phyloP scores from a whole-genome alignment of 1,140 invertebrate species.

The Dendrolimus punctatus region DNA sequence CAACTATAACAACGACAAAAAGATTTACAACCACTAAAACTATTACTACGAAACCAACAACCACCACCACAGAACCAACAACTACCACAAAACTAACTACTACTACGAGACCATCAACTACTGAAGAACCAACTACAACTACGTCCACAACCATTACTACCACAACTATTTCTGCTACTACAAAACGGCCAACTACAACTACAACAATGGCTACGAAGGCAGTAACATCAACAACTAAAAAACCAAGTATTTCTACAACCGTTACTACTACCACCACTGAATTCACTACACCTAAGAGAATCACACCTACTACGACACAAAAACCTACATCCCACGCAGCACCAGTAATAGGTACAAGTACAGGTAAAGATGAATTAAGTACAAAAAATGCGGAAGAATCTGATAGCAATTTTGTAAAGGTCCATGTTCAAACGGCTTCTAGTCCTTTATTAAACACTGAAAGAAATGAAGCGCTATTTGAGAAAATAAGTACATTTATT shows the following conservation, averaged over 20 bases:
- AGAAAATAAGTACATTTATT: conserved; percentile 33
- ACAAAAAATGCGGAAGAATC: no score
- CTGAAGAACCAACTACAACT: conserved; percentile 24
- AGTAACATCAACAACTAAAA: conserved; percentile 15
- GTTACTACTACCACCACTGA: conserved; percentile 22
- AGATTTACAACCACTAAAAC: conserved; percentile 26
- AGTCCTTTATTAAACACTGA: conserved; percentile 10
- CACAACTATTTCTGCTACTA: conserved; percentile 17
- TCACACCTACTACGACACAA: not conserved
- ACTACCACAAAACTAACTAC: conserved; percentile 9
- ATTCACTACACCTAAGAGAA: conserved; percentile 20
- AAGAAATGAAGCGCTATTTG: conserved; percentile 18
- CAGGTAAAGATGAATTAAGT: no score
- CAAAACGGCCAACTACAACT: conserved; percentile 12
- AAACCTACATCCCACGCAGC: no score
- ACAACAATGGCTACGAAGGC: conserved; percentile 18
- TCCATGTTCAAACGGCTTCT: conserved; percentile 25
- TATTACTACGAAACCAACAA: conserved; percentile 16
- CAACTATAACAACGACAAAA: conserved; percentile 19
- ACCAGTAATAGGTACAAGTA: no score
- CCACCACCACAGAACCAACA: conserved; percentile 15
- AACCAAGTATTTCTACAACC: conserved; percentile 13
- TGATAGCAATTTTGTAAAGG: conserved; percentile 5
- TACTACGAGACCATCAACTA: conserved; percentile 6
- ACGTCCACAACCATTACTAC: conserved; percentile 25